Conservation (phyloP, 2,797 vertebrate species). For the Peromyscus aztecus region DNA sequence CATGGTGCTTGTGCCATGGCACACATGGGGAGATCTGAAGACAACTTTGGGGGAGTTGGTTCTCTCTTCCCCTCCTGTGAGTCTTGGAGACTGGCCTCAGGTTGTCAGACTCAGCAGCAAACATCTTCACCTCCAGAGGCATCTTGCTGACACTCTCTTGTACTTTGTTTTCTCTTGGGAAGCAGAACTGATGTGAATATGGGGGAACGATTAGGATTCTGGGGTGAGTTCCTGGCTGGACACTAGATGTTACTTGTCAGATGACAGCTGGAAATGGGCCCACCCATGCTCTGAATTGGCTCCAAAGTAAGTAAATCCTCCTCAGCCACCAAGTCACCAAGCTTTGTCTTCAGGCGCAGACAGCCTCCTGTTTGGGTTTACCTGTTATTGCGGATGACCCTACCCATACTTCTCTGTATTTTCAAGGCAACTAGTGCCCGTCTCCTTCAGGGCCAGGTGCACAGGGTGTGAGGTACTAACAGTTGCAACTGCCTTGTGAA, state of each 20-base stretch:
- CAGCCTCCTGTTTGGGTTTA: neutral
- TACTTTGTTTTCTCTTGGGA: neutral
- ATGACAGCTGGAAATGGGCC: neutral
- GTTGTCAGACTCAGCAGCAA: neutral
- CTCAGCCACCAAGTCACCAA: neutral
- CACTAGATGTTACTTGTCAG: conserved; percentile 25
- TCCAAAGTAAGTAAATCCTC: neutral
- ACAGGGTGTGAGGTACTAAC: neutral
- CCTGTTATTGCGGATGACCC: neutral
- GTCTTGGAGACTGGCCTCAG: neutral
- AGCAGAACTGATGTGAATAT: neutral
- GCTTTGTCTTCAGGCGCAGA: neutral
- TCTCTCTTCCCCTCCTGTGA: too few species aligned
- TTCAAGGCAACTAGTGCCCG: neutral
- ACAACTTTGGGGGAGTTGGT: neutral
- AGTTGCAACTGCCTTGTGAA: neutral
- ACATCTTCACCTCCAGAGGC: neutral
- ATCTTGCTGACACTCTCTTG: neutral
- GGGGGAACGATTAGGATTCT: neutral
- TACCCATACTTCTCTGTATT: neutral
- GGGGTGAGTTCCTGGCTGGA: neutral
- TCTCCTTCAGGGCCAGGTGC: neutral
- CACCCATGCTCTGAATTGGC: neutral
- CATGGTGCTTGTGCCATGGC: neutral
- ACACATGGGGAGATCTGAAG: neutral